Evolutionary conservation across 1,140 invertebrate species (phyloP).

Genomic region (Nilaparvata lugens): DNA sequence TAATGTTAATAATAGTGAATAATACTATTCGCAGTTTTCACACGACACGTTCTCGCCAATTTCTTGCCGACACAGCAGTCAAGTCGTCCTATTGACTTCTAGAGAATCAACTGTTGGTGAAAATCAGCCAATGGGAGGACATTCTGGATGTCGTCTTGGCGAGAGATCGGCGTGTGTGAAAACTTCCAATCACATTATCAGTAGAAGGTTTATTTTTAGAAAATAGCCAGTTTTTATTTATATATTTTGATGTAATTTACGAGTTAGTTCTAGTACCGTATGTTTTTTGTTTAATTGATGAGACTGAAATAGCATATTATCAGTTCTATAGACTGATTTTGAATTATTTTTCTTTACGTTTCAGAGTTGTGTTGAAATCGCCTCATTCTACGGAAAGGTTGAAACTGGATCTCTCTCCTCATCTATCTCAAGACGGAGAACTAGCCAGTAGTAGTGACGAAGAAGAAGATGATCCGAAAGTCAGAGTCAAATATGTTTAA

Average conservation of each 20-base stretch:
- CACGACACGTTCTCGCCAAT: no score
- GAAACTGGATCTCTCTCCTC: slow-evolving; percentile 51
- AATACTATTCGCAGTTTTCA: no score
- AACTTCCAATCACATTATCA: background rate
- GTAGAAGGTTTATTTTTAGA: background rate
- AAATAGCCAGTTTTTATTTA: background rate
- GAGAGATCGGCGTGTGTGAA: no score
- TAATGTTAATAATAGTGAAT: no score
- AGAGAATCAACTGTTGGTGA: no score
- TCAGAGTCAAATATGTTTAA: slow-evolving; percentile 12
- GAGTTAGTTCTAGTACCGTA: background rate
- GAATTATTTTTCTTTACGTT: slow-evolving; percentile 19
- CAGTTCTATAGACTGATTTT: slow-evolving; percentile 6
- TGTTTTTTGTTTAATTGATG: background rate
- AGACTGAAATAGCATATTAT: background rate
- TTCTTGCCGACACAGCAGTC: no score
- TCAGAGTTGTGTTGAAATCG: slow-evolving; percentile 40
- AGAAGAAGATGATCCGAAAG: slow-evolving; percentile 29
- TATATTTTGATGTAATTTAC: background rate
- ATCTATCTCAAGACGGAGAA: slow-evolving; percentile 34
- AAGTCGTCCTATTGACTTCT: no score
- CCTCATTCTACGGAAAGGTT: slow-evolving; percentile 51
- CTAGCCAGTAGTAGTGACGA: slow-evolving; percentile 20
- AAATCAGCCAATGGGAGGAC: no score
- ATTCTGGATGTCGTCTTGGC: no score